Conservation (phyloP, 1,140 invertebrate genomes). For the Amphibalanus amphitrite region DNA sequence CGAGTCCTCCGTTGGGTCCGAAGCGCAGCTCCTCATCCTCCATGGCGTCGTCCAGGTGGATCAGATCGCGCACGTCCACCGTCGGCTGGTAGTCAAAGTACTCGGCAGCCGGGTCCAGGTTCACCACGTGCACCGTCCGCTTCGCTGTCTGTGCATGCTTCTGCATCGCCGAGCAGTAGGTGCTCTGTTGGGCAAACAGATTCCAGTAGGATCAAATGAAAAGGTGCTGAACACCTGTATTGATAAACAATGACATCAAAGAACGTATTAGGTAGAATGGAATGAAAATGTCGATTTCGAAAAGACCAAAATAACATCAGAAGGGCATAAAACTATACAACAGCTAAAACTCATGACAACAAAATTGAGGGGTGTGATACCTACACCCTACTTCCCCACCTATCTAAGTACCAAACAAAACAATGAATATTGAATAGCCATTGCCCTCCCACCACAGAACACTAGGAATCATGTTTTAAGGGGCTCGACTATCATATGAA, state of each 20-base stretch:
- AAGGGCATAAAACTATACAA: background rate
- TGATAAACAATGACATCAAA: too few relatives aligned
- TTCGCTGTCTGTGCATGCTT: slow-evolving; percentile 58
- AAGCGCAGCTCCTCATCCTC: slow-evolving; percentile 86
- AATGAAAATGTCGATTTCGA: too few relatives aligned
- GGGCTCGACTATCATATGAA: too few relatives aligned
- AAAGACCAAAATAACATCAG: background rate
- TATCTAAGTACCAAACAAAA: too few relatives aligned
- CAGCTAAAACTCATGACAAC: background rate
- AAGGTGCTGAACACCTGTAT: slow-evolving; percentile 11
- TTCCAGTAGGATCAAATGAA: too few relatives aligned
- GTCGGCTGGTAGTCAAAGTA: slow-evolving; percentile 63
- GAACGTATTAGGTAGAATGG: too few relatives aligned
- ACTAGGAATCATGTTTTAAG: too few relatives aligned
- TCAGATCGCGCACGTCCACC: slow-evolving; percentile 80
- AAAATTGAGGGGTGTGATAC: too few relatives aligned
- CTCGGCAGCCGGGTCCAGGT: slow-evolving; percentile 95
- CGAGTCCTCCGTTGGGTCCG: slow-evolving; percentile 91
- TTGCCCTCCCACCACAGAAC: too few relatives aligned
- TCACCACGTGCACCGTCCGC: slow-evolving; percentile 68
- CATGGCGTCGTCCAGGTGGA: slow-evolving; percentile 90
- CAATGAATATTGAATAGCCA: too few relatives aligned
- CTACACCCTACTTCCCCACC: too few relatives aligned
- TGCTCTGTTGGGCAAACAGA: slow-evolving; percentile 45
- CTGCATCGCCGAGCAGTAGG: slow-evolving; percentile 79